These are phyloP conservation scores for Drosophila neutralis DNA, from an alignment of 2,888 invertebrate species.

Conservation along the genomic window DNA sequence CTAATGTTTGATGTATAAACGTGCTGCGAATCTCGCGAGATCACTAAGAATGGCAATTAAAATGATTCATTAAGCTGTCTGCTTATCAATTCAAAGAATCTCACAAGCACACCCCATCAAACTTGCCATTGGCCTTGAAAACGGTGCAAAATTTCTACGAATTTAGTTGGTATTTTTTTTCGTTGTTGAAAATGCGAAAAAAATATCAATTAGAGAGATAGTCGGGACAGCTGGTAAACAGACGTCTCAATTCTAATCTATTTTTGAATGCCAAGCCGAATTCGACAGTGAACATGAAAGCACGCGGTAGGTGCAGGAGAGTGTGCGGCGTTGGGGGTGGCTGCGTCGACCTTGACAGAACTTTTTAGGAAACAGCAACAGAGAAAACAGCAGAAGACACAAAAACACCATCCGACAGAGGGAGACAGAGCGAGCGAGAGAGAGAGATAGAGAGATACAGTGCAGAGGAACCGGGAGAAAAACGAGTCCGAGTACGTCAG, in stretches of 20 bases:
- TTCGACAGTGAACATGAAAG: constrained; percentile 70
- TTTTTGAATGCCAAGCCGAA: constrained; percentile 77
- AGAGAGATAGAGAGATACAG: not conserved
- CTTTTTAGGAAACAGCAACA: constrained; percentile 37
- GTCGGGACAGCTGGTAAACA: constrained; percentile 63
- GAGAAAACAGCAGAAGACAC: constrained; percentile 14
- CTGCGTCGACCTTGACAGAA: constrained; percentile 44
- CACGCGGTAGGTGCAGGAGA: not conserved
- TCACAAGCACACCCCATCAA: not conserved
- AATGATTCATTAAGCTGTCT: not conserved
- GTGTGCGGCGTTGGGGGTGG: not conserved
- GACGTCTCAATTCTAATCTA: constrained; percentile 42
- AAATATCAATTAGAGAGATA: constrained; percentile 67
- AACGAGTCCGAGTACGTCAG: constrained; percentile 33
- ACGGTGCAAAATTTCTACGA: constrained; percentile 30
- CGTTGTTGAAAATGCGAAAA: constrained; percentile 24
- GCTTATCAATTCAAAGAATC: constrained; percentile 1
- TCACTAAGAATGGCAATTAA: not conserved
- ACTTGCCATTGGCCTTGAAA: constrained; percentile 62
- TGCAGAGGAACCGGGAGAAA: not conserved
- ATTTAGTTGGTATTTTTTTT: not conserved
- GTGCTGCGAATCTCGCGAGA: not conserved
- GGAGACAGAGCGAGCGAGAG: not conserved
- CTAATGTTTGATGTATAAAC: not conserved
- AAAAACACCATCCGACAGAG: not conserved